These are phyloP conservation scores for Heterodera filipjevi DNA, from an alignment of 2,888 invertebrate genomes.

Conservation along the genomic window DNA sequence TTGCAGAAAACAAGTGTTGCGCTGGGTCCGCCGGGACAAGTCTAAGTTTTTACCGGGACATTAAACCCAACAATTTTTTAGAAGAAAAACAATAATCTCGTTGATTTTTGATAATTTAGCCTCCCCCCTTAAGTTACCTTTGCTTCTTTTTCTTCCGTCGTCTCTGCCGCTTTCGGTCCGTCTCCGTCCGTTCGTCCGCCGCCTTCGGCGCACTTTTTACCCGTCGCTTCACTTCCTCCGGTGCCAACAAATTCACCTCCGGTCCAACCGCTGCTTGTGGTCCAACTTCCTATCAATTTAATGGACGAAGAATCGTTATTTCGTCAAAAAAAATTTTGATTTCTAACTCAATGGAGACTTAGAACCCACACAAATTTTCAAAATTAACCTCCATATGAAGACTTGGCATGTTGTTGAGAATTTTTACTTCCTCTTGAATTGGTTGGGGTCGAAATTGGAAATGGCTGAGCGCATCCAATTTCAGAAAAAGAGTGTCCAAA, in stretches of 20 bases:
- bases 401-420: conserved; percentile 87
- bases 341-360: too few species aligned
- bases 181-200: conserved; percentile 79
- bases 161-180: conserved; percentile 86
- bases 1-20: too few species aligned
- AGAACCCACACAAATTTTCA: neutral
- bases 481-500: conserved; percentile 79
- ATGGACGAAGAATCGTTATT: neutral
- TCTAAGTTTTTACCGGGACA: too few species aligned
- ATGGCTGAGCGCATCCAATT: conserved; percentile 88
- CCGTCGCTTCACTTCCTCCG: conserved; percentile 58
- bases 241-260: conserved; percentile 53
- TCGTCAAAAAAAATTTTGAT: too few species aligned
- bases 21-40: too few species aligned
- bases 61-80: too few species aligned
- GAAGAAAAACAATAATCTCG: too few species aligned
- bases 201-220: conserved; percentile 71
- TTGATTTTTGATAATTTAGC: neutral
- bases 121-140: conserved; percentile 29
- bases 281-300: conserved; percentile 78
- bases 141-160: conserved; percentile 84
- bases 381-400: conserved; percentile 78
- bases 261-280: conserved; percentile 74
- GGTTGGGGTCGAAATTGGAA: conserved; percentile 84
- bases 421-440: conserved; percentile 77